Conservation (phyloP, 2,113 vertebrate species). For the Platycercus adscitus region DNA sequence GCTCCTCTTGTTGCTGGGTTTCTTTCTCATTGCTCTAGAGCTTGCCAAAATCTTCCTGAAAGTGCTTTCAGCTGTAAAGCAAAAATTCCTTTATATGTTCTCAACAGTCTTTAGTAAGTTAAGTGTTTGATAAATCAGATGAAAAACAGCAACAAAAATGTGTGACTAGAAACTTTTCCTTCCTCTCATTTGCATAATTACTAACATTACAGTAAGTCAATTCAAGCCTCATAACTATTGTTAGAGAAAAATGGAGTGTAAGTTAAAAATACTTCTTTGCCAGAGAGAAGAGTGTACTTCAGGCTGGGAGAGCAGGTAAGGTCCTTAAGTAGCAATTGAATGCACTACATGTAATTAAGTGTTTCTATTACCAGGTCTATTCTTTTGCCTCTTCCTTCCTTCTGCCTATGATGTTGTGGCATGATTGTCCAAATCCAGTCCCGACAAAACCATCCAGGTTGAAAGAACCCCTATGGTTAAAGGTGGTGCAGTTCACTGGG, state of each 20-base stretch:
- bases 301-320: background rate
- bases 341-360: background rate
- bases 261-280: background rate
- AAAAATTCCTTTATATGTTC: background rate
- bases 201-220: background rate
- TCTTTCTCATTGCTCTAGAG: background rate
- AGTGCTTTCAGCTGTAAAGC: background rate
- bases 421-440: background rate
- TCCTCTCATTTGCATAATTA: background rate
- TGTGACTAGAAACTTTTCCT: background rate
- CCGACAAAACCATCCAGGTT: background rate
- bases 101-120: background rate
- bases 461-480: background rate
- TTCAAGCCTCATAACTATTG: background rate
- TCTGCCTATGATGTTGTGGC: background rate
- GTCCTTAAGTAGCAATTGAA: background rate
- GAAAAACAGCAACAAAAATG: background rate
- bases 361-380: background rate
- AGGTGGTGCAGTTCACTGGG: background rate
- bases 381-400: constrained; percentile 17
- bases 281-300: background rate
- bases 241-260: background rate
- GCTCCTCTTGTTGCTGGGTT: background rate
- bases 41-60: background rate
- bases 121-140: background rate